phyloP scores from a whole-genome alignment of 1,140 invertebrate species.

The Solenopsis fugax region DNA sequence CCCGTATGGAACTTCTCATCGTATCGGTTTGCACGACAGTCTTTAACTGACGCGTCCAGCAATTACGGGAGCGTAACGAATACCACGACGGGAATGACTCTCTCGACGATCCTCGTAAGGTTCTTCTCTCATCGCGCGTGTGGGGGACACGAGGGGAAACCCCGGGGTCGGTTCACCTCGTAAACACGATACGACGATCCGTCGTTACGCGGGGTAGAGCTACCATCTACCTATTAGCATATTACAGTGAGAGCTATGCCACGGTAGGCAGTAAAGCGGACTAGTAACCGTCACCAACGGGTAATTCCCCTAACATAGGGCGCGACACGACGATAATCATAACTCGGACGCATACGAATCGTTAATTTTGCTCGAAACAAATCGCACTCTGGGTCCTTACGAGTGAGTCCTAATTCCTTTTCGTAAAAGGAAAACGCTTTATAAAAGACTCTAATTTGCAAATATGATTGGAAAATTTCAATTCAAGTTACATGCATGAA shows the following conservation, averaged over 20 bases:
- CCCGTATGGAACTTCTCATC: neutral
- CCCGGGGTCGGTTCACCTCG: conserved; percentile 65
- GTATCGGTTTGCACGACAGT: conserved; percentile 28
- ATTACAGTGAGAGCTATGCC: conserved; percentile 66
- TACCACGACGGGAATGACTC: conserved; percentile 54
- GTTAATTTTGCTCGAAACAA: conserved; percentile 32
- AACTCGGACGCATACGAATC: conserved; percentile 64
- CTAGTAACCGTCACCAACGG: conserved; percentile 71
- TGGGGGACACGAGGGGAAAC: conserved; percentile 49
- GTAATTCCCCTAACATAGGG: conserved; percentile 64
- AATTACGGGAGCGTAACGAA: conserved; percentile 32
- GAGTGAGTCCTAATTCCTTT: neutral
- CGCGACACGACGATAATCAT: conserved; percentile 63
- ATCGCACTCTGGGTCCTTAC: neutral
- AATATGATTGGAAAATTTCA: neutral
- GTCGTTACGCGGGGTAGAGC: conserved; percentile 58
- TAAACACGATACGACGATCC: conserved; percentile 74
- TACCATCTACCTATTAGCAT: conserved; percentile 77
- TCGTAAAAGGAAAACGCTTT: neutral
- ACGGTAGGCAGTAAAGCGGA: conserved; percentile 70
- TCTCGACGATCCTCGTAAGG: conserved; percentile 59
- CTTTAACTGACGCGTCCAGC: conserved; percentile 2
- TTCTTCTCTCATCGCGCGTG: conserved; percentile 30
- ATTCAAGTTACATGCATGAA: neutral
- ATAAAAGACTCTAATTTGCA: neutral